Percentiles rank a stretch among this genome's conserved stretches.
phyloP scores from a whole-genome alignment of 2,113 vertebrate species.

The Mungos mungo region DNA sequence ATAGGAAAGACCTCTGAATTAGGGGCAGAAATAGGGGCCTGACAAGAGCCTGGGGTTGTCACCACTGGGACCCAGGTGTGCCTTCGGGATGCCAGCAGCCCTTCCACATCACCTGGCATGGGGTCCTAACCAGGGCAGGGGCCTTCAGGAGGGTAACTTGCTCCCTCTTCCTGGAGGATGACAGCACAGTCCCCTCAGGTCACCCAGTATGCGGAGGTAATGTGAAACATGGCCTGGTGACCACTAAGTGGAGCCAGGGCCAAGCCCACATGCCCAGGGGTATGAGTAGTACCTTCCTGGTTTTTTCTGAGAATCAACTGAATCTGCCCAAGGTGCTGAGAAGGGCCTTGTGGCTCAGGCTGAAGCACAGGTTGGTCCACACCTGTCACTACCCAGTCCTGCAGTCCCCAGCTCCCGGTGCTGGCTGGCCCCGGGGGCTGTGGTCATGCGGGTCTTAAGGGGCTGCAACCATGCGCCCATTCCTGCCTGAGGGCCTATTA shows the following conservation, averaged over 20 bases:
- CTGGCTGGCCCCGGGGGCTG: background rate
- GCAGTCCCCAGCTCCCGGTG: background rate
- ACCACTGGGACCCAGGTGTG: background rate
- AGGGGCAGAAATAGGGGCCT: background rate
- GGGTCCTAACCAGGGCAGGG: too few species aligned
- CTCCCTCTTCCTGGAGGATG: background rate
- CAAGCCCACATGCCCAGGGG: background rate
- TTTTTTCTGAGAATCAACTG: background rate
- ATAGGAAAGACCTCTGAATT: background rate
- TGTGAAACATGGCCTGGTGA: background rate
- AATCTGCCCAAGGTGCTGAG: background rate
- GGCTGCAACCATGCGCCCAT: background rate
- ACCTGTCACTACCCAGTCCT: background rate
- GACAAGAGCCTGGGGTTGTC: background rate
- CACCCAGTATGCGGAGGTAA: background rate
- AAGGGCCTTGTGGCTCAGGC: background rate
- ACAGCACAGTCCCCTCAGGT: background rate
- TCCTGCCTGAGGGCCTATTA: background rate
- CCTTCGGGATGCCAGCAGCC: background rate
- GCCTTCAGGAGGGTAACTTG: background rate
- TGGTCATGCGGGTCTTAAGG: background rate
- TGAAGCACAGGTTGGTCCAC: background rate
- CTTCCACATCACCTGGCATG: accelerated
- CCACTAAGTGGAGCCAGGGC: too few species aligned
- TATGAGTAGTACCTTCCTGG: background rate